Evolutionary conservation across 2,888 invertebrate genomes (phyloP), one percentile per base, ranked within the genome.

Genomic region (Zhuqinia jingwanae): DNA sequence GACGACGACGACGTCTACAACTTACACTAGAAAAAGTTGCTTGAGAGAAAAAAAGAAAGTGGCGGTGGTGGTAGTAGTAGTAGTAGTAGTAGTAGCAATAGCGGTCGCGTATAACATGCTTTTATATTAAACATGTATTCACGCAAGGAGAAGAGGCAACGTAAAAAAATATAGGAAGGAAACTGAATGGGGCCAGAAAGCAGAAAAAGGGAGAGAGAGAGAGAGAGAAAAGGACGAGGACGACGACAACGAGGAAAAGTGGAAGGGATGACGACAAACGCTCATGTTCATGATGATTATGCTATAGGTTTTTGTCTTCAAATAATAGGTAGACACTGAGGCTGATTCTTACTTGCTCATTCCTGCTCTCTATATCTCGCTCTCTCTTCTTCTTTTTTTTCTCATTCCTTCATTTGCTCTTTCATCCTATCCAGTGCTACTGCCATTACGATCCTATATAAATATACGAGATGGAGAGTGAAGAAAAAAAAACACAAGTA

Each of bases 291-390:
- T 86, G 86, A 76, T 81, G 86, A 85, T 70, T 63, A 80, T 82
- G 76, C 68, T 87, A 77, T 77, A 86, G 70, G 76, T 87, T 77
- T n/a, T 87, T 86, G 87, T 87, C 82, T 87, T 82, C 77, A 78
- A 87, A 87, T 87, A 87, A 87, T 87, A 87, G 81, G 68, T 81
- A 81, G 87, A 82, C 76, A 85, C 80, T 53, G 50, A 53, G 17
- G 73, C 70, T 85, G 79, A 85, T 85, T 85, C 85, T 80, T 85
- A 20, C 82, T 47, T 45, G 17, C 77, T 77, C 60, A 50, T 79
- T 65, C 50, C 22, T 30, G 17, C 60, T 58, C 56, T 63, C 17
- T 42, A 20, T n/a, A 13, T 27, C 45, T 56, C 30, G 11, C n/a
- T n/a, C 63, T 53, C 25, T 68, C 73, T 30, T 53, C 56, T 42